Conservation (phyloP, 2,888 invertebrate species). For the Drosophila eohydei region DNA sequence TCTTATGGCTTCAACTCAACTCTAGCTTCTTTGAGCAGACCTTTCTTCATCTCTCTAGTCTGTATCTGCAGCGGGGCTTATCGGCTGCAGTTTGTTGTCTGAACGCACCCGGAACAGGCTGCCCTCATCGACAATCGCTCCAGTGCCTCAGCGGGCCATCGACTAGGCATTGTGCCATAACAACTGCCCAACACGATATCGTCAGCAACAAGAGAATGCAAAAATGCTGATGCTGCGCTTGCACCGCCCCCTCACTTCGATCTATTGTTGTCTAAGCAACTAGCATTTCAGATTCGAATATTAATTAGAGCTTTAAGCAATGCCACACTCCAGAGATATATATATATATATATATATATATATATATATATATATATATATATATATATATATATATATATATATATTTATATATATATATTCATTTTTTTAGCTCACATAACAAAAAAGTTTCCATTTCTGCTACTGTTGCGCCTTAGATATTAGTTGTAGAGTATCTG, state of each 20-base stretch:
- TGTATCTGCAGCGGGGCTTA: slow-evolving; percentile 8
- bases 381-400: not conserved
- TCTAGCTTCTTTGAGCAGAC: not conserved
- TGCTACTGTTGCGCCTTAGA: too few species aligned
- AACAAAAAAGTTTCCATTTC: too few species aligned
- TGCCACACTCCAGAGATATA: not conserved
- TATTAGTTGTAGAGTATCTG: too few species aligned
- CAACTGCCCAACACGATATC: slow-evolving; percentile 4
- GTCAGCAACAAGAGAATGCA: slow-evolving; percentile 32
- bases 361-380: not conserved
- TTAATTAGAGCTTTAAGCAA: slow-evolving; percentile 17
- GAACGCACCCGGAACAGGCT: slow-evolving; percentile 36
- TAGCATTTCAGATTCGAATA: slow-evolving; percentile 45
- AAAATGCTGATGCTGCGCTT: slow-evolving; percentile 37
- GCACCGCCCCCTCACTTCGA: slow-evolving; percentile 10
- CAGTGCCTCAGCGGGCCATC: not conserved
- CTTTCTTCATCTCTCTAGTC: not conserved
- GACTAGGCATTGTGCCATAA: not conserved
- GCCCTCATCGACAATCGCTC: not conserved
- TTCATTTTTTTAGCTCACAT: too few species aligned
- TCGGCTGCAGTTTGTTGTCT: slow-evolving; percentile 23
- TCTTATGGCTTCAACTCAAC: not conserved
- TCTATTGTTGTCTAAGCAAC: slow-evolving; percentile 35
- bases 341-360: not conserved
- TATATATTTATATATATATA: not conserved